Conservation (phyloP, 2,888 invertebrate species). For the Euclidia mi region DNA sequence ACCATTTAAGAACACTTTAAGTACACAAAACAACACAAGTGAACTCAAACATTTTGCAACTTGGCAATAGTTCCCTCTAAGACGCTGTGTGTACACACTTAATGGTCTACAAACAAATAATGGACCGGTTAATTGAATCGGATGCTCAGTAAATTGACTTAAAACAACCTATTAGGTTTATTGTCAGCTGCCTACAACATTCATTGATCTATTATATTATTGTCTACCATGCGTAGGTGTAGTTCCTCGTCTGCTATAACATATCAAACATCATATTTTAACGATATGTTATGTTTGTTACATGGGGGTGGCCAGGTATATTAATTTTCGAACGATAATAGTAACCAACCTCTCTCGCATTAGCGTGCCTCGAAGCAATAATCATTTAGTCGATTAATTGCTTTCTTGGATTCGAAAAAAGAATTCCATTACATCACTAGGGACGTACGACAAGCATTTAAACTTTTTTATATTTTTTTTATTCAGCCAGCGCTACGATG, state of each 20-base stretch:
- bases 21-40: no score
- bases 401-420: conserved; percentile 4
- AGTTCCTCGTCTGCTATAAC: not conserved
- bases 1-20: no score
- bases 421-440: conserved; percentile 1
- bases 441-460: not conserved
- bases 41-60: no score
- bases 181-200: conserved; percentile 7
- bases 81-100: not conserved
- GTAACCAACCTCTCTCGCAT: conserved; percentile 4
- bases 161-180: conserved; percentile 29
- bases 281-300: not conserved
- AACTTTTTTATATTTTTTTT: not conserved
- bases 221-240: not conserved
- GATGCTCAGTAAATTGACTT: conserved; percentile 38
- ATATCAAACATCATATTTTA: not conserved
- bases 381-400: conserved; percentile 22
- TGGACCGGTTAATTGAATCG: conserved; percentile 30
- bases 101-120: conserved; percentile 27
- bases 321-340: conserved; percentile 1
- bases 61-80: not conserved
- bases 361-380: conserved; percentile 25
- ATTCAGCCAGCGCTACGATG: not conserved
- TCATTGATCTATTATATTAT: not conserved
- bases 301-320: not conserved